Evolutionary conservation across 2,888 invertebrate species (phyloP).

Genomic region (Drosophila paracracens): DNA sequence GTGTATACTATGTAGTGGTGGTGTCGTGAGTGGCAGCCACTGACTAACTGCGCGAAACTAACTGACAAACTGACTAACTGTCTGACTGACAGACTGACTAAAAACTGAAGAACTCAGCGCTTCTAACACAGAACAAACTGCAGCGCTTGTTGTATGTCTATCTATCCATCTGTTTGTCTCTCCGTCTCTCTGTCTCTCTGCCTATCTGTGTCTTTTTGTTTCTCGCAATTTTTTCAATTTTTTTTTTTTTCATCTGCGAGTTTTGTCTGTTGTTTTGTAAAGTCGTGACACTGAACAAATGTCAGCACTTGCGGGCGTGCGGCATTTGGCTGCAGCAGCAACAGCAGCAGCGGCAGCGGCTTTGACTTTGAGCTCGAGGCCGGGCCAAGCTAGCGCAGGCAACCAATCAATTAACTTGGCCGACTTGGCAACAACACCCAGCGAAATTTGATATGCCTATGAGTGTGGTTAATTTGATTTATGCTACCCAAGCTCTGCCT

Average conservation of each 20-base stretch:
- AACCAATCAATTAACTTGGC: constrained; percentile 76
- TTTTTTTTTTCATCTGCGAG: constrained; percentile 23
- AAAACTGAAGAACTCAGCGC: constrained; percentile 26
- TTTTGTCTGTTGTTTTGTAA: constrained; percentile 54
- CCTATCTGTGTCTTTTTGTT: constrained; percentile 13
- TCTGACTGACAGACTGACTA: constrained; percentile 35
- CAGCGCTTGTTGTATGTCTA: constrained; percentile 41
- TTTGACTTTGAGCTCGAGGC: constrained; percentile 71
- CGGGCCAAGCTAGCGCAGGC: constrained; percentile 41
- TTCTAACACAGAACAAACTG: constrained; percentile 60
- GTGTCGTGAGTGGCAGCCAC: constrained; percentile 68
- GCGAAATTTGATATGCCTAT: constrained; percentile 74
- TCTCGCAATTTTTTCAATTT: not conserved
- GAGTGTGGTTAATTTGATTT: constrained; percentile 74
- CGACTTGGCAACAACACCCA: constrained; percentile 54
- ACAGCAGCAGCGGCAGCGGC: constrained; percentile 41
- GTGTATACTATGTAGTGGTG: constrained; percentile 20
- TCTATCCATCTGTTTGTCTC: constrained; percentile 10
- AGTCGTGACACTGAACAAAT: constrained; percentile 80
- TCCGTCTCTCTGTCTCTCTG: not conserved
- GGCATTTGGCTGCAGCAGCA: constrained; percentile 25
- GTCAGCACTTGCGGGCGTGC: constrained; percentile 79
- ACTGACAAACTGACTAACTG: constrained; percentile 42
- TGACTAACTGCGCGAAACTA: constrained; percentile 33
- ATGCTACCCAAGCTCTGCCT: constrained; percentile 19